Evolutionary conservation across 1,140 invertebrate species (phyloP), one percentile per base, ranked within the genome.

Genomic region (Amphibalanus amphitrite): DNA sequence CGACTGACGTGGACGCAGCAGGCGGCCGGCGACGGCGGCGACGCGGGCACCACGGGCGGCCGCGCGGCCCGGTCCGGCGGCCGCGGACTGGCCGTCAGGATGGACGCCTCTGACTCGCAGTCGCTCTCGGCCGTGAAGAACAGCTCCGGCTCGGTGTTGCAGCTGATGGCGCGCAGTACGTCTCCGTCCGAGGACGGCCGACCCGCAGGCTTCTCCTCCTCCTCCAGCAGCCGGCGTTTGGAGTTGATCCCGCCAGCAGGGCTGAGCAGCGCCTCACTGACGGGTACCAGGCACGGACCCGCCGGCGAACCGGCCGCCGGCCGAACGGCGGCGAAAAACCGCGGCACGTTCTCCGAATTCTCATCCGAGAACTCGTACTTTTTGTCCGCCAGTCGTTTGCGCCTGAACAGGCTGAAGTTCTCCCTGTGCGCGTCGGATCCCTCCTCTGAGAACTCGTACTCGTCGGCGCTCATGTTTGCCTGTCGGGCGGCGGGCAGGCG

Each of bases 321-420:
- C 65, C 65, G 65, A 3, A 10, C 65, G 4, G 64, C 64, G 3
- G n/a, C 65, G 26, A 67, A 67, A 10, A 67, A 28, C 10, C 65
- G 65, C 65, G 74, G 75, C 28, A 77, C 72, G 79, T 91, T 91
- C 78, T 91, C 79, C 29, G 77, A 75, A 69, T 79, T 90, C 75
- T 91, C 90, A 72, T 92, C 90, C 4, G 88, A 90, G 76, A 93
- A 92, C 78, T 93, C 92, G 77, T 95, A 95, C 77, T 93, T 93
- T 79, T 93, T 94, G 76, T 95, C 91, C 0, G 92, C 92, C 38
- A 93, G 79, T 3, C 90, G 83, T 69, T 90, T 74, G 70, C 74
- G 71, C 40, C 75, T 40, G 69, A 77, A 77, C 6, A 75, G 67
- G 70, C 74, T 72, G 4, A 92, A 84, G 77, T 91, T 92, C 77